phyloP scores from a whole-genome alignment of 2,113 vertebrate genomes.

The Austrofundulus limnaeus region DNA sequence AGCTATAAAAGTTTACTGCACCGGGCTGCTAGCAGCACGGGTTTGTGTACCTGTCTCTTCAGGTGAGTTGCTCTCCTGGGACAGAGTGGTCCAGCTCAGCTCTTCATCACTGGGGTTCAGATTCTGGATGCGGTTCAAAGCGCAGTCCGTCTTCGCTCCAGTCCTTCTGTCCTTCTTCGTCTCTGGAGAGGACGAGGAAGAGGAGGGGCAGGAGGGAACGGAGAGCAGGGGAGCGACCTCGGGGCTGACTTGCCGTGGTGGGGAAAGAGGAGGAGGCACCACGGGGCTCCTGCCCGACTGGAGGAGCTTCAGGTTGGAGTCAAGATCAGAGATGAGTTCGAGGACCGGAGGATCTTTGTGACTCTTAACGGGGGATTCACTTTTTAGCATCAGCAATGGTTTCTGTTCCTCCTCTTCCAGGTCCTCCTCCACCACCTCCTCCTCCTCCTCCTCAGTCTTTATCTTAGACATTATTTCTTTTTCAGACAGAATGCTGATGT shows the following conservation, averaged over 20 bases:
- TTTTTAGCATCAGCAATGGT: constrained; percentile 52
- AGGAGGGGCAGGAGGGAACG: constrained; percentile 76
- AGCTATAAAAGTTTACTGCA: neutral
- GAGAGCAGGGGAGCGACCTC: constrained; percentile 86
- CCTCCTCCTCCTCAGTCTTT: constrained; percentile 62
- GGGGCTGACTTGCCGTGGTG: constrained; percentile 80
- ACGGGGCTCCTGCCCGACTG: constrained; percentile 57
- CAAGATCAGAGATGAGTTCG: constrained; percentile 62
- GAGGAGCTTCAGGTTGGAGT: constrained; percentile 55
- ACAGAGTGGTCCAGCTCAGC: constrained; percentile 95
- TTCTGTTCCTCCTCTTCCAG: constrained; percentile 56
- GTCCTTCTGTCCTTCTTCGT: constrained; percentile 95
- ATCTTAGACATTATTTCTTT: constrained; percentile 65
- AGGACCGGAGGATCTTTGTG: constrained; percentile 33
- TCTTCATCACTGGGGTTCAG: constrained; percentile 95
- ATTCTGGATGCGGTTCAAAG: constrained; percentile 95
- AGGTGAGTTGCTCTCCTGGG: constrained; percentile 92
- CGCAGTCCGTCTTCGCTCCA: constrained; percentile 93
- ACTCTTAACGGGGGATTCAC: constrained; percentile 33
- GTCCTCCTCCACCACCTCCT: constrained; percentile 48
- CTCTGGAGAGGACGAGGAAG: constrained; percentile 89
- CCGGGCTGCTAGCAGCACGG: neutral
- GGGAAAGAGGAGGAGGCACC: constrained; percentile 68
- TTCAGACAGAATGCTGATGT: constrained; percentile 73
- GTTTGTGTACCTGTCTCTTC: constrained; percentile 87